Evolutionary conservation across 2,888 invertebrate species (phyloP).

Genomic region (Melanotus villosus): DNA sequence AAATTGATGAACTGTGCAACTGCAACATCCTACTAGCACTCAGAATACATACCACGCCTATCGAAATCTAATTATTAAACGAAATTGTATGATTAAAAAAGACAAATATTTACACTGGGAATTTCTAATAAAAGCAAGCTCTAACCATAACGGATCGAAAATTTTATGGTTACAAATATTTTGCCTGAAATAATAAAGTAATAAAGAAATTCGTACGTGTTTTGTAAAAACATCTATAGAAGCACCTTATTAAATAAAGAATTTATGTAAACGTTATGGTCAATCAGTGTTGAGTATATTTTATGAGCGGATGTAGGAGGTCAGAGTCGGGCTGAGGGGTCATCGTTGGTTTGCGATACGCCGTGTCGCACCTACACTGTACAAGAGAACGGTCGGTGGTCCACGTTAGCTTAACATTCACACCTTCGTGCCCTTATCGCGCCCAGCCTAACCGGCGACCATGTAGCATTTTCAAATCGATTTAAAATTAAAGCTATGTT

Average conservation of each 20-base stretch:
- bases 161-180: no score
- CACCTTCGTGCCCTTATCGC: constrained; percentile 58
- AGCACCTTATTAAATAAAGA: constrained; percentile 12
- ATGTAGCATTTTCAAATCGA: constrained; percentile 66
- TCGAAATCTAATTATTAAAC: no score
- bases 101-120: no score
- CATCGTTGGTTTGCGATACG: constrained; percentile 20
- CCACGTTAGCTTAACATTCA: constrained; percentile 43
- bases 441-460: constrained; percentile 61
- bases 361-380: constrained; percentile 38
- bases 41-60: no score
- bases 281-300: constrained; percentile 25
- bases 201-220: no score
- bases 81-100: no score
- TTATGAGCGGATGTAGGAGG: constrained; percentile 30
- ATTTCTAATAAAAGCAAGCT: no score
- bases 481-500: constrained; percentile 69
- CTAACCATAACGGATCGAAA: no score
- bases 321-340: constrained; percentile 28
- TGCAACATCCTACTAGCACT: no score
- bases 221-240: background rate
- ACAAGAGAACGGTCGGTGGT: constrained; percentile 51
- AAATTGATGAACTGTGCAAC: no score
- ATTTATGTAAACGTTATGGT: constrained; percentile 33
- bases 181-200: no score